Evolutionary conservation across 2,888 invertebrate species (phyloP), one percentile per base, ranked within the genome.

Genomic region (Leptura quadrifasciata): DNA sequence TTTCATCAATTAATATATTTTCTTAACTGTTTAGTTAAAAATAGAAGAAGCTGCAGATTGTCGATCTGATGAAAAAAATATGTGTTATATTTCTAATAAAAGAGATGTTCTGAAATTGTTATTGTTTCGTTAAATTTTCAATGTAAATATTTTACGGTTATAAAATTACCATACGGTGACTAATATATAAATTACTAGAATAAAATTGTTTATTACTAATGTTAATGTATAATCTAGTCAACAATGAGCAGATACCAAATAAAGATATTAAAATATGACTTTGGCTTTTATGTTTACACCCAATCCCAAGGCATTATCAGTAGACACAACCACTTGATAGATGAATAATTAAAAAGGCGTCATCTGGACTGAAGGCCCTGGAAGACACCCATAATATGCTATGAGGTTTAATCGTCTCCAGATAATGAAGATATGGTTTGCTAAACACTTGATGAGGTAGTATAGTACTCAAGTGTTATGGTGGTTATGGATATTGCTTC

Each of bases 191-290:
- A 69, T 24, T 58, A n/a, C 27, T 18, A 57, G 24, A 68, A 18
- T 68, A 31, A 35, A 68, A 31, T 18, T 52, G 54, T 21, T 54
- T 54, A 54, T 52, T 65, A 47, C 31, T 68, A 68, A 55, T 68
- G 68, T 68, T 68, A 55, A 68, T 58, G 69, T 69, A 35, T 47
- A 18, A 39, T 58, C 69, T 69, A 69, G 69, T 69, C 69, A 69
- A 18, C 54, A 69, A 24, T 17, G 5, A 52, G 52, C n/a, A 47
- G 39, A 68, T 55, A 57, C 18, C 63, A 39, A 63, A 63, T 63
- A 63, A 63, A 63, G 35, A 63, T 20, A 18, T 63, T 63, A 39
- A 12, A 39, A 20, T 39, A 63, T 39, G 10, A 39, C 6, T 58
- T 4, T 17, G 8, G 15, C 8, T n/a, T 24, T 39, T 39, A n/a